Conservation (phyloP, 2,113 vertebrate species). For the Chaetops frenatus region DNA sequence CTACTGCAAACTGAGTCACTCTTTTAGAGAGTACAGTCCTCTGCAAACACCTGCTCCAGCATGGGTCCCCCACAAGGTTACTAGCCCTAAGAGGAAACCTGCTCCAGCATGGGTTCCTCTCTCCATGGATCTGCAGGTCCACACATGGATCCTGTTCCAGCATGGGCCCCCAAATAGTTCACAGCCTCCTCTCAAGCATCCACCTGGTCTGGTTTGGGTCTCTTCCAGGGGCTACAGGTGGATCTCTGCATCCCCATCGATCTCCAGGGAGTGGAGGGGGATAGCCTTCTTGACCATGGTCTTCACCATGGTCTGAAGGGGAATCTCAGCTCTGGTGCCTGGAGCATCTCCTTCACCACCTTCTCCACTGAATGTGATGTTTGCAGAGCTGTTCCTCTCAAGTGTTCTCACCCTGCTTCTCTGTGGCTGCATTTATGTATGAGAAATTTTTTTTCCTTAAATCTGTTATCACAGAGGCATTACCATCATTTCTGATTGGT, state of each 20-base stretch:
- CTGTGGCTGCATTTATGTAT: rapidly evolving
- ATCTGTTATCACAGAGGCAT: neutral
- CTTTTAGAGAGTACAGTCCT: neutral
- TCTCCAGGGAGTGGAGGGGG: neutral
- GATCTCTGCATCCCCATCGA: neutral
- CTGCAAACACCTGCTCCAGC: too few species aligned
- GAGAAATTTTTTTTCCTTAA: rapidly evolving
- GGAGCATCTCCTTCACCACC: neutral
- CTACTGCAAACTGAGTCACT: neutral
- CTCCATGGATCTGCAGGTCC: neutral
- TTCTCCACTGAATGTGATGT: neutral
- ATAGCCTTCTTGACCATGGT: neutral
- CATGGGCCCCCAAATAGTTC: neutral
- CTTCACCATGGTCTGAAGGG: too few species aligned
- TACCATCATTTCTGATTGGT: neutral
- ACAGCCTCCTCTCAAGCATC: neutral
- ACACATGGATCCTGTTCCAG: neutral
- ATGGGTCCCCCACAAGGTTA: too few species aligned
- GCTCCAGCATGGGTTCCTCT: neutral
- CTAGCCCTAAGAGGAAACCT: neutral
- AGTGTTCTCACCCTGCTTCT: neutral
- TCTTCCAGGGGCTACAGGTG: too few species aligned
- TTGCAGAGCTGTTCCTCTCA: neutral
- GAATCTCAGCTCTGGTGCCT: neutral
- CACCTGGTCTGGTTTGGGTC: neutral